phyloP scores from a whole-genome alignment of 2,888 invertebrate genomes.

The Gryllus longicercus region DNA sequence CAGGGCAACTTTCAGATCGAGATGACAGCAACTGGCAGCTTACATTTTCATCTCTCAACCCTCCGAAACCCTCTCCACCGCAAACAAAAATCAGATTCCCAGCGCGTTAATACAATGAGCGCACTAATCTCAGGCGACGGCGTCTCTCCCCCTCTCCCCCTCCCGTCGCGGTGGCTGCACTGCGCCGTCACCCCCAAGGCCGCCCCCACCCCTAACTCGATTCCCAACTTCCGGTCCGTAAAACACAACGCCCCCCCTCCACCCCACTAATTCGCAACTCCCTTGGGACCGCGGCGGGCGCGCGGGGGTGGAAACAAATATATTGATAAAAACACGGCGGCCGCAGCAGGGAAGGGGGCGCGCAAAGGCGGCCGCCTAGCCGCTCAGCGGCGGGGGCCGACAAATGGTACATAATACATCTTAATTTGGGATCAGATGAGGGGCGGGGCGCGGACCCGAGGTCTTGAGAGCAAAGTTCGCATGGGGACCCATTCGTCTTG shows the following conservation, averaged over 20 bases:
- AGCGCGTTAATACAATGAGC: neutral
- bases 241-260: neutral
- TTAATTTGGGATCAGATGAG: slow-evolving; percentile 17
- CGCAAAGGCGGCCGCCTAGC: neutral
- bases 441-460: neutral
- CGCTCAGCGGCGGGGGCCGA: neutral
- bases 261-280: neutral
- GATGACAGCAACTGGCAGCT: no score
- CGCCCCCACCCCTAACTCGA: neutral
- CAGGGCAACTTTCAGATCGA: no score
- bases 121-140: neutral
- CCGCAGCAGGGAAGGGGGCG: no score
- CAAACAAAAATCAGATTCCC: no score
- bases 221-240: neutral
- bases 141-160: neutral
- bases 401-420: slow-evolving; percentile 17
- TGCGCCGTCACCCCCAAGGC: neutral
- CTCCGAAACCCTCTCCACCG: no score
- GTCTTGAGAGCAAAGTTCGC: slow-evolving; percentile 17
- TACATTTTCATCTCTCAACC: no score
- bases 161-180: neutral
- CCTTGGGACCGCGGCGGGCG: neutral
- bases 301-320: neutral
- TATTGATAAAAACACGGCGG: neutral
- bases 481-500: neutral